These are phyloP conservation scores for Sinocyclocheilus maitianheensis DNA, from an alignment of 2,113 vertebrate genomes.

Conservation along the genomic window DNA sequence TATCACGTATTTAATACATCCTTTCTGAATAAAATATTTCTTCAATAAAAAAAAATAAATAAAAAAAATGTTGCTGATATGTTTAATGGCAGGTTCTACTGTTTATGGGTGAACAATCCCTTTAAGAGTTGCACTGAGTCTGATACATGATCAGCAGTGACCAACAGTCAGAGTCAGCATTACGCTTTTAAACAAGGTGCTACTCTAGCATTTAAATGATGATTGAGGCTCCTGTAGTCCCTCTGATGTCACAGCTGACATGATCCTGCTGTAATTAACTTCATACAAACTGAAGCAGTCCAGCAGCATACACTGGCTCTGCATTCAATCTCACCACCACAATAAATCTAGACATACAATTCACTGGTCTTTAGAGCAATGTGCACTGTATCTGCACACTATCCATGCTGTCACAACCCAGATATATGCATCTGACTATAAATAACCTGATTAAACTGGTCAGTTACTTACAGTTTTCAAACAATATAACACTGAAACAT, in stretches of 20 bases:
- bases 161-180: not conserved
- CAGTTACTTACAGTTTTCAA: not conserved
- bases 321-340: conserved; percentile 16
- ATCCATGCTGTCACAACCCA: conserved; percentile 10
- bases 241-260: conserved; percentile 17
- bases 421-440: not conserved
- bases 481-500: not conserved
- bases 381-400: conserved; percentile 6
- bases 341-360: not conserved
- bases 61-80: not conserved
- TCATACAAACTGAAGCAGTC: conserved; percentile 16
- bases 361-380: conserved; percentile 7
- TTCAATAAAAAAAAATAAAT: too few relatives aligned
- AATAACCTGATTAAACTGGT: not conserved
- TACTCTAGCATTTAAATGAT: conserved; percentile 27
- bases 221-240: conserved; percentile 2
- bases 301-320: not conserved
- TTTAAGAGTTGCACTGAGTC: not conserved
- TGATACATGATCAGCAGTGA: not conserved
- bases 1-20: too few relatives aligned
- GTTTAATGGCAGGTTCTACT: not conserved
- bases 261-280: conserved; percentile 9
- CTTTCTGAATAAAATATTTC: too few relatives aligned
- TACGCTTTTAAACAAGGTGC: conserved; percentile 20
- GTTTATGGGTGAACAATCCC: not conserved